Conservation (phyloP, 2,797 vertebrate genomes). For the Odontamblyopus lacepedii region DNA sequence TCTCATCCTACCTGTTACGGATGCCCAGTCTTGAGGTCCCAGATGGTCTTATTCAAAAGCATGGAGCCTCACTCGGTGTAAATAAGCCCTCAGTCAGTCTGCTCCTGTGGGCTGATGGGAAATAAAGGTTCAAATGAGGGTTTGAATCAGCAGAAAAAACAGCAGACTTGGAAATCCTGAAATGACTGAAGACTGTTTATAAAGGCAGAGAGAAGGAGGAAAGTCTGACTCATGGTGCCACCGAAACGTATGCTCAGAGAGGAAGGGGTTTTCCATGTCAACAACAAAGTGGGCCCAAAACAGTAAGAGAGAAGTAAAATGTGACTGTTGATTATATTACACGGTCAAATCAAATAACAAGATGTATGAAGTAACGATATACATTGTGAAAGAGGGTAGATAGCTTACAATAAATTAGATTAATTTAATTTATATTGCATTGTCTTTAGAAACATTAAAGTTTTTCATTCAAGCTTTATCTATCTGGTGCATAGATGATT, state of each 20-base stretch:
- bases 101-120: constrained; percentile 32
- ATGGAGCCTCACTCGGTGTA: constrained; percentile 50
- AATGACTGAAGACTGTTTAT: constrained; percentile 65
- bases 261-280: constrained; percentile 64
- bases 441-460: not conserved
- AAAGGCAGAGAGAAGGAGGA: constrained; percentile 57
- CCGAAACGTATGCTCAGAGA: constrained; percentile 33
- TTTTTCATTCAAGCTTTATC: no score
- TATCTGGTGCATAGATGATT: no score
- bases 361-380: not conserved
- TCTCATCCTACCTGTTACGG: constrained; percentile 57
- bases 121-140: constrained; percentile 25
- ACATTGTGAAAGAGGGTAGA: not conserved
- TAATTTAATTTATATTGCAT: not conserved
- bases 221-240: constrained; percentile 66
- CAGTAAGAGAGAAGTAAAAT: not conserved
- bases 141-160: constrained; percentile 45
- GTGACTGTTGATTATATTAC: not conserved
- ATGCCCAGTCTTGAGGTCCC: constrained; percentile 56
- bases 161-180: constrained; percentile 54
- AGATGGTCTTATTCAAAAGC: constrained; percentile 50
- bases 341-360: not conserved
- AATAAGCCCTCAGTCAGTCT: constrained; percentile 30
- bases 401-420: no score
- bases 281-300: constrained; percentile 22